phyloP scores from a whole-genome alignment of 2,797 vertebrate species.

The Cuniculus paca region DNA sequence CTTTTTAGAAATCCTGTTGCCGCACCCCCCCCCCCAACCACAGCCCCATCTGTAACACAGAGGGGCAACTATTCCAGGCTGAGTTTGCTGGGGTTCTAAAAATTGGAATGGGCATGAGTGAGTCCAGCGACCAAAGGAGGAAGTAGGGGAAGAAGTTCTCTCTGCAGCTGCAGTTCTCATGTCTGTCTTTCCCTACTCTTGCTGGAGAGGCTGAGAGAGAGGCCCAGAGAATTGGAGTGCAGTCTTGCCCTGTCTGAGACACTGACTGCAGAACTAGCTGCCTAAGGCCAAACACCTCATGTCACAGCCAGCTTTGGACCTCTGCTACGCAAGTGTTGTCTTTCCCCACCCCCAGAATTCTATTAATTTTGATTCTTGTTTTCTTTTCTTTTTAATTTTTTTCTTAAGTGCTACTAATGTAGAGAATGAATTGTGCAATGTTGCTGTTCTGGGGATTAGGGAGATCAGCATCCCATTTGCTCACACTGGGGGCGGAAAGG shows the following conservation, averaged over 20 bases:
- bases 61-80: neutral
- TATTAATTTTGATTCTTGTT: constrained; percentile 57
- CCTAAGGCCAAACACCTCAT: neutral
- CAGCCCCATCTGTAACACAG: neutral
- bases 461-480: constrained; percentile 70
- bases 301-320: constrained; percentile 22
- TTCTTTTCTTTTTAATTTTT: constrained; percentile 17
- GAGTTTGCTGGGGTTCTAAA: constrained; percentile 42
- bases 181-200: neutral
- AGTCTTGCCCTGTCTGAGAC: neutral
- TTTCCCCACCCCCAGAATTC: constrained; percentile 15
- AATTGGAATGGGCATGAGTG: constrained; percentile 53
- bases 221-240: neutral
- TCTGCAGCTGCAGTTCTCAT: neutral
- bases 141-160: neutral
- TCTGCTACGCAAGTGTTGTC: constrained; percentile 34
- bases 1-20: constrained; percentile 23
- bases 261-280: neutral
- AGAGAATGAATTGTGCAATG: constrained; percentile 85
- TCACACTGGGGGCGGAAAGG: constrained; percentile 16
- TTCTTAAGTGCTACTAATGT: constrained; percentile 78
- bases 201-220: neutral
- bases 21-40: neutral
- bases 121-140: constrained; percentile 40
- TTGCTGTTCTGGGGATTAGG: constrained; percentile 77